phyloP scores from a whole-genome alignment of 2,888 invertebrate genomes.

The Boloria euphrosyne region DNA sequence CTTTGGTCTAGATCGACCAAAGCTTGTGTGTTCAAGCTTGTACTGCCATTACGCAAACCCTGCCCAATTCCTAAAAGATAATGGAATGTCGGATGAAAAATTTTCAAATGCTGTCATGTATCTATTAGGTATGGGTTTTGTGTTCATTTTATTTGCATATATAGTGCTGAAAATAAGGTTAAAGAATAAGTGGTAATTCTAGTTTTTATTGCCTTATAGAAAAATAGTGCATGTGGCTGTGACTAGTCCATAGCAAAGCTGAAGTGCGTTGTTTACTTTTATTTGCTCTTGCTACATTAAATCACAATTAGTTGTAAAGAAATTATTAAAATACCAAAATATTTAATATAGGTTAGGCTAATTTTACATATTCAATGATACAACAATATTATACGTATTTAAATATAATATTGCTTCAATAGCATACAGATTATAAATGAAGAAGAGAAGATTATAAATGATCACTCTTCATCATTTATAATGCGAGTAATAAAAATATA shows the following conservation, averaged over 20 bases:
- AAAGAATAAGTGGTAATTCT: constrained; percentile 73
- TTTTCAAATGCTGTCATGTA: constrained; percentile 86
- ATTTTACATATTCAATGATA: background rate
- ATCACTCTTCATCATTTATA: too few species aligned
- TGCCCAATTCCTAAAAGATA: constrained; percentile 86
- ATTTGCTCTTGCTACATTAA: background rate
- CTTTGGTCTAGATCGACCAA: constrained; percentile 90
- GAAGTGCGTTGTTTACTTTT: background rate
- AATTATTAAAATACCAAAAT: constrained; percentile 13
- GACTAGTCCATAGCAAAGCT: constrained; percentile 11
- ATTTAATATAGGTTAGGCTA: constrained; percentile 3
- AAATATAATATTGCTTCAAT: background rate
- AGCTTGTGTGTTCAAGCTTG: constrained; percentile 87
- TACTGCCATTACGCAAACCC: constrained; percentile 90
- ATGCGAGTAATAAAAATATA: too few species aligned
- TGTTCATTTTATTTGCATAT: constrained; percentile 85
- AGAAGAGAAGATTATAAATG: too few species aligned
- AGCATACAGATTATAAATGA: too few species aligned
- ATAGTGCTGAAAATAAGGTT: constrained; percentile 85
- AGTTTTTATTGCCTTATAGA: constrained; percentile 3
- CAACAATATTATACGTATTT: background rate
- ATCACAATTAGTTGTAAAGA: constrained; percentile 4
- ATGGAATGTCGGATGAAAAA: constrained; percentile 86
- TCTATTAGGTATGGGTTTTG: constrained; percentile 84
- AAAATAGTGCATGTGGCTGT: constrained; percentile 23